Percentiles rank a stretch among this genome's conserved stretches.
These are phyloP conservation scores for Erpornis zantholeuca DNA, from an alignment of 2,113 vertebrate species.

Conservation along the genomic window DNA sequence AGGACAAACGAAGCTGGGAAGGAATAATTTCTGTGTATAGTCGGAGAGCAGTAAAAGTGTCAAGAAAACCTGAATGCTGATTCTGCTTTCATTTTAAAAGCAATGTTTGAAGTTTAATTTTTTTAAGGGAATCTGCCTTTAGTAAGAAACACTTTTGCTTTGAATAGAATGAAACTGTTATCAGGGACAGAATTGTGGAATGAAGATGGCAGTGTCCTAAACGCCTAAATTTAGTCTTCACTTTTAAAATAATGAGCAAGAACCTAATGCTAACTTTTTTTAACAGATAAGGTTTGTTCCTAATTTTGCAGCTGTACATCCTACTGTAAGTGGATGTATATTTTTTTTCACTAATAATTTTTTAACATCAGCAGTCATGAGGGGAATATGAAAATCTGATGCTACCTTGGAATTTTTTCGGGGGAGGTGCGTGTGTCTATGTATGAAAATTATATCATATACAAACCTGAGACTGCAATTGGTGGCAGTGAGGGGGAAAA, in stretches of 20 bases:
- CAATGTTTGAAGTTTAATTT: background rate
- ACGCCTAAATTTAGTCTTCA: background rate
- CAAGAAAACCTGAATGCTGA: background rate
- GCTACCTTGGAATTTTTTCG: background rate
- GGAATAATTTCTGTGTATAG: background rate
- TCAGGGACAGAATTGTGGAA: background rate
- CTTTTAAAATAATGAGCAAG: background rate
- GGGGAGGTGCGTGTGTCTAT: accelerated
- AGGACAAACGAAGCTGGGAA: background rate
- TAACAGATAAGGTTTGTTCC: background rate
- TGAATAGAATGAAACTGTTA: background rate
- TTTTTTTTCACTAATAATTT: background rate
- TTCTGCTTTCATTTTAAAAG: background rate
- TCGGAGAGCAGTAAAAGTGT: background rate
- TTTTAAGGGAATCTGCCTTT: background rate
- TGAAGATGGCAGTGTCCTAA: background rate
- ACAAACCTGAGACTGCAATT: background rate
- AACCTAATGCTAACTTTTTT: background rate
- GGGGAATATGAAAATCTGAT: background rate
- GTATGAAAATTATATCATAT: background rate
- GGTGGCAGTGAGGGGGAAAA: background rate
- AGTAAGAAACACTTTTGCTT: background rate
- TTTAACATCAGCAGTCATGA: background rate
- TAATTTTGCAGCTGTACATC: background rate
- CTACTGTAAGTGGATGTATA: background rate